Conservation (phyloP, 37 sponge, comb jelly and placozoan genomes). For the Eunapius fragilis region DNA sequence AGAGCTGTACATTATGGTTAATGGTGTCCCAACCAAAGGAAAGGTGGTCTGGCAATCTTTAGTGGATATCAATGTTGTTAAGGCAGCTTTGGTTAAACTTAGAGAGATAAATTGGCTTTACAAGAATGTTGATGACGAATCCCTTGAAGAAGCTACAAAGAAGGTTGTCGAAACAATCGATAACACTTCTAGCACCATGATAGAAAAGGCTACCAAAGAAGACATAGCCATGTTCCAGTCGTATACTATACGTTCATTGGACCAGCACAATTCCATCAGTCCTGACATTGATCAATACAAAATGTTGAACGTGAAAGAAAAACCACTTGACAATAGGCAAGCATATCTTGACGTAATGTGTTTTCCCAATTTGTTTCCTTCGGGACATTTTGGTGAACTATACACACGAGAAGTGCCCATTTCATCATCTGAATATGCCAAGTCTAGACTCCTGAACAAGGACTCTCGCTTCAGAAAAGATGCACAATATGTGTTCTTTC, state of each 20-base stretch:
- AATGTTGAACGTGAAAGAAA: conserved; percentile 24
- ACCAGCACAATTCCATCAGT: conserved; percentile 16
- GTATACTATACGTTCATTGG: conserved; percentile 36
- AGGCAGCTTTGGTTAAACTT: not conserved
- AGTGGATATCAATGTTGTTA: not conserved
- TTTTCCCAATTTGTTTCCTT: conserved; percentile 57
- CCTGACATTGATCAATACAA: conserved; percentile 65
- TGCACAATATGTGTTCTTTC: conserved; percentile 48
- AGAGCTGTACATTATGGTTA: conserved; percentile 49
- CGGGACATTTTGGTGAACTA: conserved; percentile 44
- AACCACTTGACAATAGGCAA: conserved; percentile 38
- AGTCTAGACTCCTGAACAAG: conserved; percentile 42
- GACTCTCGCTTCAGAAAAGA: conserved; percentile 57
- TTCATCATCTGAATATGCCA: conserved; percentile 32
- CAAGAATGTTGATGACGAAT: conserved; percentile 28
- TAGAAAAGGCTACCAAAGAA: conserved; percentile 33
- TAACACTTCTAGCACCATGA: conserved; percentile 38
- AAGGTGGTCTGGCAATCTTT: conserved; percentile 33
- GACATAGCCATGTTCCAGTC: conserved; percentile 54
- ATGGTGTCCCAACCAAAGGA: conserved; percentile 40
- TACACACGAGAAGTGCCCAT: conserved; percentile 27
- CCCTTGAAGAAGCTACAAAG: conserved; percentile 48
- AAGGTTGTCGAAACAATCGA: conserved; percentile 37
- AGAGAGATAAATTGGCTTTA: conserved; percentile 58
- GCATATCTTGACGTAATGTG: conserved; percentile 52